Conservation (phyloP, 1,140 invertebrate species). For the Drosophila tristis region DNA sequence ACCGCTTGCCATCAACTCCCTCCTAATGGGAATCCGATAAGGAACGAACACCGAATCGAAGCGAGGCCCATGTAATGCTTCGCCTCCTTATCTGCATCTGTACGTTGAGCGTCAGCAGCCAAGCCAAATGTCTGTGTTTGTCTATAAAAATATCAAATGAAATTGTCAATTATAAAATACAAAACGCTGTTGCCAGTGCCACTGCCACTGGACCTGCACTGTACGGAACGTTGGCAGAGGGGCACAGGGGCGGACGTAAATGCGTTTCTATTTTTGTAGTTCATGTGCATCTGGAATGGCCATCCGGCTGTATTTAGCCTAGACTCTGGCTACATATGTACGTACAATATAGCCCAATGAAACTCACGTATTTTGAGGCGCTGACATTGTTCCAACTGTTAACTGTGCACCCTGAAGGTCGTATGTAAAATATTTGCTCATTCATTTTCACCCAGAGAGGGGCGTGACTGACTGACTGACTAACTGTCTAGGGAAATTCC, state of each 20-base stretch:
- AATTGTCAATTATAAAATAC: slow-evolving; percentile 2
- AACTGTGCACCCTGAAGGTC: slow-evolving; percentile 54
- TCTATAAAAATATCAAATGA: not conserved
- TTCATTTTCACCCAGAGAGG: slow-evolving; percentile 1
- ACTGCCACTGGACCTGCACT: not conserved
- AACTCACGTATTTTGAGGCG: slow-evolving; percentile 62
- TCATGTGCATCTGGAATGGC: slow-evolving; percentile 51
- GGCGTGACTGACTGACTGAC: too few species aligned
- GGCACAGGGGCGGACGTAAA: slow-evolving; percentile 8
- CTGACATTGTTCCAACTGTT: slow-evolving; percentile 57
- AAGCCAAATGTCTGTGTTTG: not conserved
- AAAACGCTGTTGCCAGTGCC: slow-evolving; percentile 3
- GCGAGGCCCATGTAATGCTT: slow-evolving; percentile 21
- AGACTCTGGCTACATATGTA: slow-evolving; percentile 1
- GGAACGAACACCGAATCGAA: slow-evolving; percentile 16
- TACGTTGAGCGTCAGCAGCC: slow-evolving; percentile 12
- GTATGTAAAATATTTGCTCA: slow-evolving; percentile 15
- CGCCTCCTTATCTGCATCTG: slow-evolving; percentile 18
- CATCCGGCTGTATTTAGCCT: slow-evolving; percentile 8
- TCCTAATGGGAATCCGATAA: slow-evolving; percentile 30
- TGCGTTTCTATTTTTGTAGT: slow-evolving; percentile 43
- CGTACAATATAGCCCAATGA: slow-evolving; percentile 14
- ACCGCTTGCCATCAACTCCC: too few species aligned
- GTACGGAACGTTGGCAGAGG: not conserved
- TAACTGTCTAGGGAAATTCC: too few species aligned